Conservation (phyloP, 2,113 vertebrate genomes). For the Gavialis gangeticus region DNA sequence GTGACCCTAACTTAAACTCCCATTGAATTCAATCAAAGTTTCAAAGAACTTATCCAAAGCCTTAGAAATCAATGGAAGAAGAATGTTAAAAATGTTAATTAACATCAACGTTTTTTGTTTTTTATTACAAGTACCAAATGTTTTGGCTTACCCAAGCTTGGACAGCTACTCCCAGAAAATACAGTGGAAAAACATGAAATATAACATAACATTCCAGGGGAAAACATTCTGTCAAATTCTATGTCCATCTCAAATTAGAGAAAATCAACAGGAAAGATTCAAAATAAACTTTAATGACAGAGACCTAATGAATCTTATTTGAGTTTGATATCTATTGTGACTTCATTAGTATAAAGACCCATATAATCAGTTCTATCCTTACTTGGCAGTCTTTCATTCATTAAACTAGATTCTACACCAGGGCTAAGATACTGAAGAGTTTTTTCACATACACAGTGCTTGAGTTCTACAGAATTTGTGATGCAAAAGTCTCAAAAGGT, state of each 20-base stretch:
- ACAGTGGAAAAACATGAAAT: too few species aligned
- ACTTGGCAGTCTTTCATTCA: neutral
- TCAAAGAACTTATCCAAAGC: neutral
- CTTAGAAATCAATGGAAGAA: slow-evolving; percentile 20
- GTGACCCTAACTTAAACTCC: neutral
- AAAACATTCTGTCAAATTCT: neutral
- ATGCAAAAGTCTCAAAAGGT: neutral
- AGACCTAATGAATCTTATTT: neutral
- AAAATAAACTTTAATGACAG: neutral
- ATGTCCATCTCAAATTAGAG: neutral
- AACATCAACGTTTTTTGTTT: neutral
- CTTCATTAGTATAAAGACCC: neutral
- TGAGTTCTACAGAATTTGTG: neutral
- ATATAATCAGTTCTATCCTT: neutral
- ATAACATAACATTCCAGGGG: neutral
- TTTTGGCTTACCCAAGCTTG: neutral
- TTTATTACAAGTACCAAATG: neutral
- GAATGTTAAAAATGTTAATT: neutral
- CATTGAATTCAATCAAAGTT: slow-evolving; percentile 6
- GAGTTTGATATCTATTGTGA: neutral
- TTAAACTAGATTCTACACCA: neutral
- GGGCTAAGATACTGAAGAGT: neutral
- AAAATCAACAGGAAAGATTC: slow-evolving; percentile 2
- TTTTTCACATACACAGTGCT: neutral
- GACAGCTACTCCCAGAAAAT: neutral